Evolutionary conservation across 2,113 vertebrate genomes (phyloP).

Genomic region (Ammodytes marinus): DNA sequence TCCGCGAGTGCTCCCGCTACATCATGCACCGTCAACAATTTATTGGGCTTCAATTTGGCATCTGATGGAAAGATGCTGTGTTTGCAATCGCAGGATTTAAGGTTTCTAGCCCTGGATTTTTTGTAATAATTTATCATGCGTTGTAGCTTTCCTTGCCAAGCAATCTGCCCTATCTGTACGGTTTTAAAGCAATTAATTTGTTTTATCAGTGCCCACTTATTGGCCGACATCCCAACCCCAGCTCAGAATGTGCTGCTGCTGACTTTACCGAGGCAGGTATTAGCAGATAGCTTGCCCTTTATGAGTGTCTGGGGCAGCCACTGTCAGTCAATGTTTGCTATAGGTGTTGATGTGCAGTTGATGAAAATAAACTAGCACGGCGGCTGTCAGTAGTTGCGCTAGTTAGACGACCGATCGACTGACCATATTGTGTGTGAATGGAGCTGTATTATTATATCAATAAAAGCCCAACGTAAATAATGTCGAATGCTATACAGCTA

Average conservation of each 20-base stretch:
- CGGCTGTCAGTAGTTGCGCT: not conserved
- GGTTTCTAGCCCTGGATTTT: conserved; percentile 4
- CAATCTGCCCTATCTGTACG: conserved; percentile 22
- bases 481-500: not conserved
- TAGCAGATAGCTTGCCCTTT: conserved; percentile 23
- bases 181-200: conserved; percentile 35
- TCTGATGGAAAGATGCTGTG: conserved; percentile 48
- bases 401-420: not conserved
- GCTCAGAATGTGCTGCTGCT: conserved; percentile 5
- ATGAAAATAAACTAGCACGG: conserved; percentile 12
- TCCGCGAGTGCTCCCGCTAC: conserved; percentile 12
- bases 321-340: conserved; percentile 21
- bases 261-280: conserved; percentile 12
- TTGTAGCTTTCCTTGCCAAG: conserved; percentile 11
- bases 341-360: conserved; percentile 13
- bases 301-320: conserved; percentile 11
- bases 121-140: conserved; percentile 21
- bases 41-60: conserved; percentile 25
- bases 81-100: conserved; percentile 19
- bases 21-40: conserved; percentile 55
- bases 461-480: not conserved
- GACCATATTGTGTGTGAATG: conserved; percentile 1
- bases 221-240: conserved; percentile 46
- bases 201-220: conserved; percentile 32
- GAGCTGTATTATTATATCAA: conserved; percentile 13